These are phyloP conservation scores for Syngnathoides biaculeatus DNA, from an alignment of 2,113 vertebrate species.

Conservation along the genomic window DNA sequence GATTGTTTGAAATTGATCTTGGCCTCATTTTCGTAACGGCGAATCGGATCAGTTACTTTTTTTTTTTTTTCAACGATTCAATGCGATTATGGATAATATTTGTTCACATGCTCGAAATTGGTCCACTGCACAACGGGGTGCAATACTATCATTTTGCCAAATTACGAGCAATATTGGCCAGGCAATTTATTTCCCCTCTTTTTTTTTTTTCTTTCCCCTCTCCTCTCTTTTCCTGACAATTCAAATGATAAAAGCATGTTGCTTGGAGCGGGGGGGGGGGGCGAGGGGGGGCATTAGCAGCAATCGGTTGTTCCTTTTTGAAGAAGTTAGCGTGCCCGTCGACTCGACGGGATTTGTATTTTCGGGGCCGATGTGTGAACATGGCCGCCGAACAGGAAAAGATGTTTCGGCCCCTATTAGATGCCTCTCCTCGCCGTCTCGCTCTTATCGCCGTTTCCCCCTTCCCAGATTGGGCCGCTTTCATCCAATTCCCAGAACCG, in stretches of 20 bases:
- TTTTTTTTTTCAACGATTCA: too few relatives aligned
- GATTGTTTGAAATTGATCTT: too few relatives aligned
- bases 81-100: too few relatives aligned
- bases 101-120: background rate
- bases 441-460: conserved; percentile 40
- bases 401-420: conserved; percentile 42
- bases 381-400: conserved; percentile 41
- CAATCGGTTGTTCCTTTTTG: conserved; percentile 19
- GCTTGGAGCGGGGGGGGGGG: background rate
- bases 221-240: background rate
- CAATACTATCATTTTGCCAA: background rate
- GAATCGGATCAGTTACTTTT: too few relatives aligned
- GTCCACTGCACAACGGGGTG: background rate
- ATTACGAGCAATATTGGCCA: background rate
- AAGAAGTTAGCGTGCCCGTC: conserved; percentile 33
- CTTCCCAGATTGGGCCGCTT: conserved; percentile 31
- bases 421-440: conserved; percentile 17
- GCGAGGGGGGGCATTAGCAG: background rate
- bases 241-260: background rate
- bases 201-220: background rate
- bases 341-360: conserved; percentile 37
- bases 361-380: conserved; percentile 39
- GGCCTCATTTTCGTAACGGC: too few relatives aligned
- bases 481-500: conserved; percentile 41
- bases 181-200: background rate